phyloP scores from a whole-genome alignment of 2,888 invertebrate species.

The Ormia ochracea region DNA sequence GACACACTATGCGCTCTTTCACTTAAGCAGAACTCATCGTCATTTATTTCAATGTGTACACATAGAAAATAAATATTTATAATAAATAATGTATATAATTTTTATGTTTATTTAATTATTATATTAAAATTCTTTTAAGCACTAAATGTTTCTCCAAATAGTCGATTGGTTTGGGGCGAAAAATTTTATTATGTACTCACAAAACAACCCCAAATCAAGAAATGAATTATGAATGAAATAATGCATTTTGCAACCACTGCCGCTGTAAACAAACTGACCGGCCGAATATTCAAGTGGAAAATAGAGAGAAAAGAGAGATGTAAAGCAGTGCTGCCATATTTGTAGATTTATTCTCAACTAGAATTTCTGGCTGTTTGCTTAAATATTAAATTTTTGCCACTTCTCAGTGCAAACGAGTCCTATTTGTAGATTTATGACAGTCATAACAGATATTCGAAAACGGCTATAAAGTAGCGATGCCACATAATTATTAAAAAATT shows the following conservation, averaged over 20 bases:
- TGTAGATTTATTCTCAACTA: neutral
- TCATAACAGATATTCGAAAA: too few relatives aligned
- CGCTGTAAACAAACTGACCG: constrained; percentile 36
- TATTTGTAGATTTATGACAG: too few relatives aligned
- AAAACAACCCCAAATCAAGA: constrained; percentile 49
- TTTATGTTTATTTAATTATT: neutral
- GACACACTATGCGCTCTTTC: neutral
- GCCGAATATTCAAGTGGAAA: constrained; percentile 34
- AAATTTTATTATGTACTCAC: constrained; percentile 16
- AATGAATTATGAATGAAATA: constrained; percentile 49
- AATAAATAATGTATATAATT: neutral
- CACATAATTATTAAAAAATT: neutral
- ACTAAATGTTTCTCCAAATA: neutral
- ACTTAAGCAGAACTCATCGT: neutral
- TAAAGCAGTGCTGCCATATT: neutral
- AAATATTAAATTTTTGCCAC: too few relatives aligned
- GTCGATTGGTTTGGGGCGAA: neutral
- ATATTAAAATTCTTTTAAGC: too few relatives aligned
- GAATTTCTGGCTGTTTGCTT: neutral
- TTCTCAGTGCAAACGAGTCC: too few relatives aligned
- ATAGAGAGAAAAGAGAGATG: neutral
- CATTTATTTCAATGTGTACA: neutral
- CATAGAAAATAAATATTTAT: neutral
- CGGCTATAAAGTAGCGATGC: neutral
- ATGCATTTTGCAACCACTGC: constrained; percentile 42